A percentile compares a stretch with the other conserved stretches of the same genome.
Conservation (phyloP, 2,113 vertebrate genomes). For the Neoarius graeffei region DNA sequence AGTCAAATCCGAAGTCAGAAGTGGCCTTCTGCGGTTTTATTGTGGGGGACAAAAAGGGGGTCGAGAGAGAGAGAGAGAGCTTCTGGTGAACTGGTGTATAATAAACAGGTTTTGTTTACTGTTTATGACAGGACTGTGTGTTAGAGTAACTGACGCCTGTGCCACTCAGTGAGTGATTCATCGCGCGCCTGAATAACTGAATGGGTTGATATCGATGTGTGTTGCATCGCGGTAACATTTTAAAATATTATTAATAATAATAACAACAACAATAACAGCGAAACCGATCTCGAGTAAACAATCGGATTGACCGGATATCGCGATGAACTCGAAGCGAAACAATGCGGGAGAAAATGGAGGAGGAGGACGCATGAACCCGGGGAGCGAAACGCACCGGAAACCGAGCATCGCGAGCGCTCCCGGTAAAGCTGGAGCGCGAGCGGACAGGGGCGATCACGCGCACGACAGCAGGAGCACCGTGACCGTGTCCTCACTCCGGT, state of each 20-base stretch:
- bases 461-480: constrained; percentile 60
- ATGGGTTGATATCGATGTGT: constrained; percentile 17
- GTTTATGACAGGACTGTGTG: neutral
- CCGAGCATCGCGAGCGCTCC: constrained; percentile 62
- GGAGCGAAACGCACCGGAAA: constrained; percentile 66
- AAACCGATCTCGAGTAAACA: neutral
- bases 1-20: constrained; percentile 52
- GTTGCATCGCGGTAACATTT: neutral
- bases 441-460: constrained; percentile 30
- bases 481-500: constrained; percentile 72
- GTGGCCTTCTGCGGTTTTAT: constrained; percentile 19
- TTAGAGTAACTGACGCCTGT: neutral
- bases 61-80: neutral
- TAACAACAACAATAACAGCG: neutral
- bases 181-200: neutral
- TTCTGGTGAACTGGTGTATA: neutral
- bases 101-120: neutral
- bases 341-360: constrained; percentile 38
- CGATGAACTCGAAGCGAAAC: constrained; percentile 52
- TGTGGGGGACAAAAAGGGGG: neutral
- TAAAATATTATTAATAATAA: neutral
- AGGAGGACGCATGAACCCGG: constrained; percentile 52
- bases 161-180: neutral
- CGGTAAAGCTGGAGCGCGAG: constrained; percentile 61
- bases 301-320: neutral